Percentiles rank a stretch among this genome's conserved stretches.
These are phyloP conservation scores for Spicauda simplicius DNA, from an alignment of 2,888 invertebrate species.

Conservation along the genomic window DNA sequence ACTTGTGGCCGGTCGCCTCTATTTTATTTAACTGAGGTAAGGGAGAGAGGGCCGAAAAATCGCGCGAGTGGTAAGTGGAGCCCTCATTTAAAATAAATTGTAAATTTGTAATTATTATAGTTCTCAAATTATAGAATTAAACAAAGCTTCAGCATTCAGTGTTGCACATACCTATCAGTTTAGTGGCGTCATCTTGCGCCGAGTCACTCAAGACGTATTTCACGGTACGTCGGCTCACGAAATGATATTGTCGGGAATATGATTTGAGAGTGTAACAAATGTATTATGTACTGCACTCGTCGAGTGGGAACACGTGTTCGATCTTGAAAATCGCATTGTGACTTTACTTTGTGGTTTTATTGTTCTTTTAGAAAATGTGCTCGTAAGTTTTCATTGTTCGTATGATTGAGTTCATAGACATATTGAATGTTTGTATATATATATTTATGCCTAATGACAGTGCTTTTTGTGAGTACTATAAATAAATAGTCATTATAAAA, in stretches of 20 bases:
- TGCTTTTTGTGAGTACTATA: no score
- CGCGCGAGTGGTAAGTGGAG: no score
- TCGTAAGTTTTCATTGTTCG: neutral
- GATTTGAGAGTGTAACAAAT: slow-evolving; percentile 79
- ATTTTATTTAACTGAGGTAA: no score
- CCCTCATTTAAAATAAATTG: no score
- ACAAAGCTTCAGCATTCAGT: slow-evolving; percentile 22
- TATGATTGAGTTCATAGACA: neutral
- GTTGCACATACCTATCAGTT: slow-evolving; percentile 43
- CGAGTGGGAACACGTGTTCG: slow-evolving; percentile 45
- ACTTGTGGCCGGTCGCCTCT: no score
- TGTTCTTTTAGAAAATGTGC: slow-evolving; percentile 9
- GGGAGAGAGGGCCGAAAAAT: no score
- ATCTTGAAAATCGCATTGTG: slow-evolving; percentile 38
- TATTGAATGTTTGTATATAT: no score
- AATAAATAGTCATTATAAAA: no score
- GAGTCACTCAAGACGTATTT: slow-evolving; percentile 84
- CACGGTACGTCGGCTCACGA: slow-evolving; percentile 82
- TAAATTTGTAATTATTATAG: no score
- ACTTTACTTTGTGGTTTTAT: neutral
- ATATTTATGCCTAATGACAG: no score
- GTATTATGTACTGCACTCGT: slow-evolving; percentile 66
- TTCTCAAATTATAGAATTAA: neutral
- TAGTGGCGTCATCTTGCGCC: slow-evolving; percentile 76
- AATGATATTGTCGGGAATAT: slow-evolving; percentile 82